Percentiles rank a stretch among this genome's conserved stretches.
These are phyloP conservation scores for Yponomeuta plumbellus DNA, from an alignment of 2,888 invertebrate species.

Conservation along the genomic window DNA sequence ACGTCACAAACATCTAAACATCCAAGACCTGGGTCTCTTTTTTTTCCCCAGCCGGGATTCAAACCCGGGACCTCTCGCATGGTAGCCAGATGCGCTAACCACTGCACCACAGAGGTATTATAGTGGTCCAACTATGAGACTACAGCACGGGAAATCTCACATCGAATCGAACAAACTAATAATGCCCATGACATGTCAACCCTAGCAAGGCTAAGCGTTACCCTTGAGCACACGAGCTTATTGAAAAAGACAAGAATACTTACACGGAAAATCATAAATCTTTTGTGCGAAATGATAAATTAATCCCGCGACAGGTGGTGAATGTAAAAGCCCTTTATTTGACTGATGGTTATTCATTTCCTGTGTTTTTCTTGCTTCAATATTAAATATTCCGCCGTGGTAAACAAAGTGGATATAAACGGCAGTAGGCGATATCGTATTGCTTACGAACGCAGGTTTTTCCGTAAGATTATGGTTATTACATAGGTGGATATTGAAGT, in stretches of 20 bases:
- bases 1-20: no score
- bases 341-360: background rate
- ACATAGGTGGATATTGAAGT: no score
- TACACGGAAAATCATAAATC: background rate
- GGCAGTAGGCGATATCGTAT: background rate
- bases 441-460: no score
- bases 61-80: no score
- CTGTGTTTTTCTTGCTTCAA: background rate
- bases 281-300: background rate
- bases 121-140: no score
- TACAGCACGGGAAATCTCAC: no score
- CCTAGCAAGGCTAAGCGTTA: background rate
- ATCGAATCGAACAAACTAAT: no score
- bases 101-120: no score
- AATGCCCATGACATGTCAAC: background rate
- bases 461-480: no score
- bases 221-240: background rate
- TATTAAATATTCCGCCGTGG: background rate
- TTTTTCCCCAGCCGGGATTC: no score
- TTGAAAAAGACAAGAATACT: background rate
- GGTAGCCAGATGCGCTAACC: no score
- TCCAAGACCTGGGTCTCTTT: no score
- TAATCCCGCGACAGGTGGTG: background rate
- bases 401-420: background rate
- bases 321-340: background rate